Percentiles rank a stretch among this genome's conserved stretches.
phyloP scores from a whole-genome alignment of 2,113 vertebrate genomes.

The Phrynosoma blainvillii region DNA sequence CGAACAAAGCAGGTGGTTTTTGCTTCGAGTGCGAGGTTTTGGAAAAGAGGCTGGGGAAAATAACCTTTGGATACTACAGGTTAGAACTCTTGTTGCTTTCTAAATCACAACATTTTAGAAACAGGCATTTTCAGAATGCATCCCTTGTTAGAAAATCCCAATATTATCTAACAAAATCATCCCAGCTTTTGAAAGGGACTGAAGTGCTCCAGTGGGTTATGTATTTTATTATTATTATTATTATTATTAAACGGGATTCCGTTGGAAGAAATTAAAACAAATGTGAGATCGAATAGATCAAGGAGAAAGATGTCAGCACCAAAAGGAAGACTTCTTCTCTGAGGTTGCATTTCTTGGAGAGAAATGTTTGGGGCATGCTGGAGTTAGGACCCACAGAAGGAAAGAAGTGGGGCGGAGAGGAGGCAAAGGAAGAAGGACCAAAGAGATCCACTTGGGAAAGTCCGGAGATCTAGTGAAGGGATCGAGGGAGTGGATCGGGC shows the following conservation, averaged over 20 bases:
- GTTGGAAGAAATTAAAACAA: slow-evolving; percentile 70
- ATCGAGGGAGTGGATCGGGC: not conserved
- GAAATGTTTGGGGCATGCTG: not conserved
- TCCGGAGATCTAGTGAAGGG: too few relatives aligned
- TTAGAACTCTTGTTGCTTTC: slow-evolving; percentile 39
- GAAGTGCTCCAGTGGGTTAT: slow-evolving; percentile 73
- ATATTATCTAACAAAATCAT: slow-evolving; percentile 74
- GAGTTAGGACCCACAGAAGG: not conserved
- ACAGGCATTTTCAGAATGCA: slow-evolving; percentile 69
- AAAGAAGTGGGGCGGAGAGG: not conserved
- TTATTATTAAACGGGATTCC: slow-evolving; percentile 70
- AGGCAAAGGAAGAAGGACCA: too few relatives aligned
- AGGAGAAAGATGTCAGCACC: slow-evolving; percentile 51
- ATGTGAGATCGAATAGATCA: slow-evolving; percentile 63
- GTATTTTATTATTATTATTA: slow-evolving; percentile 60
- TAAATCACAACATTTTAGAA: slow-evolving; percentile 60
- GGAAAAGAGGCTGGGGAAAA: slow-evolving; percentile 37
- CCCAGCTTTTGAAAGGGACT: slow-evolving; percentile 71
- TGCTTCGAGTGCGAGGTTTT: slow-evolving; percentile 35
- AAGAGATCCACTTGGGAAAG: too few relatives aligned
- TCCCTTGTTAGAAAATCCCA: slow-evolving; percentile 62
- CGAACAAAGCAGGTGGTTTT: not conserved
- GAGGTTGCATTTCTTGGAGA: not conserved
- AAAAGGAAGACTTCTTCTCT: slow-evolving; percentile 60
- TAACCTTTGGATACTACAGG: slow-evolving; percentile 15